phyloP scores from a whole-genome alignment of 53 echinoderm and acorn worm species.

The Henricia sp. region DNA sequence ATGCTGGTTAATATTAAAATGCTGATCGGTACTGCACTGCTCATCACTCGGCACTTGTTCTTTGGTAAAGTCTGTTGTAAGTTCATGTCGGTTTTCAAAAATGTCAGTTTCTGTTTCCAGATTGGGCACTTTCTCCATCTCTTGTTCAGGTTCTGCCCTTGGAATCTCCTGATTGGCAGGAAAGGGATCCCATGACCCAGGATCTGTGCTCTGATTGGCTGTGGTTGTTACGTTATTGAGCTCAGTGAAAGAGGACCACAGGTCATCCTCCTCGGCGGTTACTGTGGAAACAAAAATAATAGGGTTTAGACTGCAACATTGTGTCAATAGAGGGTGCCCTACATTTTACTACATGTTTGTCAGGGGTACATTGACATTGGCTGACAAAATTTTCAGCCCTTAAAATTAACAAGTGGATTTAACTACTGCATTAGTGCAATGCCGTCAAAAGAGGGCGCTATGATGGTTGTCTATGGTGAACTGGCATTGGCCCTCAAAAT shows the following conservation, averaged over 20 bases:
- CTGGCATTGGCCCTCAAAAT: no score
- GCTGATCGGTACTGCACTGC: constrained; percentile 4
- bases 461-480: no score
- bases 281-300: constrained; percentile 58
- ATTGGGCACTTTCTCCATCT: not conserved
- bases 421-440: no score
- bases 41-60: constrained; percentile 2
- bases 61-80: not conserved
- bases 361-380: no score
- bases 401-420: no score
- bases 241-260: constrained; percentile 78
- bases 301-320: not conserved
- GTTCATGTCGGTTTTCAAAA: not conserved
- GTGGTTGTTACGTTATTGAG: not conserved
- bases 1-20: constrained; percentile 26
- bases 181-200: constrained; percentile 41
- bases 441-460: no score
- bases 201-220: constrained; percentile 8
- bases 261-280: constrained; percentile 91
- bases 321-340: constrained; percentile 37
- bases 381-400: no score
- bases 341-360: no score
- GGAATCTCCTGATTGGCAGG: constrained; percentile 15
- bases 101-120: not conserved
- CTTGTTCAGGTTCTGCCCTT: not conserved